Evolutionary conservation across 1,140 invertebrate species (phyloP).

Genomic region (Palaemon carinicauda): DNA sequence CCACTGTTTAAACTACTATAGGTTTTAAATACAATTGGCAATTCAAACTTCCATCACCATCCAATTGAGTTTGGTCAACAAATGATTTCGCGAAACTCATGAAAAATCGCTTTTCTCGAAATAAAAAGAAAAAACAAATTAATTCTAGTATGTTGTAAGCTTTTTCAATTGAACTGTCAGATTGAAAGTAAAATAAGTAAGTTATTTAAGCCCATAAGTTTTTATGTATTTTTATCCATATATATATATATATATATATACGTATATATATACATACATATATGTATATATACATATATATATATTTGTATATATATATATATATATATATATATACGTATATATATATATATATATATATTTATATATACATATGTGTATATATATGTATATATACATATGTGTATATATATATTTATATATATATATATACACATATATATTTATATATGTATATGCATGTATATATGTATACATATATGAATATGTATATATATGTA

Average conservation of each 20-base stretch:
- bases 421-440: not conserved
- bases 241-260: not conserved
- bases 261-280: not conserved
- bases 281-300: not conserved
- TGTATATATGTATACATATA: not conserved
- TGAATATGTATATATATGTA: not conserved
- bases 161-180: too few species aligned
- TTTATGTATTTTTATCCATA: too few species aligned
- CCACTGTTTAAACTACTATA: too few species aligned
- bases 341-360: not conserved
- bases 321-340: not conserved
- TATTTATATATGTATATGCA: not conserved
- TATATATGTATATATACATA: not conserved
- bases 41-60: too few species aligned
- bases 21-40: too few species aligned
- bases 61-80: too few species aligned
- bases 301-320: not conserved
- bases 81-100: too few species aligned
- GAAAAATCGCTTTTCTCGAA: too few species aligned
- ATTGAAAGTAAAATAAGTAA: too few species aligned
- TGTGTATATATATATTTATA: not conserved
- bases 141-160: too few species aligned
- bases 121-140: too few species aligned
- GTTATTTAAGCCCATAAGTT: too few species aligned
- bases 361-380: not conserved